Base-by-base conservation (phyloP, 2,888 invertebrate species). In the Troglohyphantes excavatus region DNA sequence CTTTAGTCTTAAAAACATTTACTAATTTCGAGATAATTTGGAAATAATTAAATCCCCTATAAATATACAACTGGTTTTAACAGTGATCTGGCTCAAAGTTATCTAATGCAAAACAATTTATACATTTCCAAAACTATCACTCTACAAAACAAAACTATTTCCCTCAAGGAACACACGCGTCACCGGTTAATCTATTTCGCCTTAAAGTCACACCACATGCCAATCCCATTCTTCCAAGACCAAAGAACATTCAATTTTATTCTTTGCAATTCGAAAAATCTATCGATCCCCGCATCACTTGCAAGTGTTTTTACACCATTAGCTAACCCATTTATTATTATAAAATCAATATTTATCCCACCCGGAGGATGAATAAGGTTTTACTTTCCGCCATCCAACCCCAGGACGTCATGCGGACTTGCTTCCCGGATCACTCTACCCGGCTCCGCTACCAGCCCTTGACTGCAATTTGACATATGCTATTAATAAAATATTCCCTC, bases 401-500 rank as follows among this genome's bases (percentile, higher is more conserved):
- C n/a, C 39, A 33, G n/a, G 63, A 72, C 46, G 72, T 83, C 83
- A 65, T 72, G 83, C 65, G 43, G 63, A 43, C 27, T 61, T 76
- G 33, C 46, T 75, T 84, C 75, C 33, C 19, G 72, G 86, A 78
- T 86, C 86, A 78, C 70, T 43, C 33, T 33, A 26, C 78, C 29
- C 78, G n/a, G 68, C 29, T 79, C 67, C 59, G 87, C 87, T 87
- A 87, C 87, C 86, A 72, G 67, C 73, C 73, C 88, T 88, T 88
- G 81, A 88, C 88, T 88, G 81, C 73, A 81, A 82, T 88, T 88
- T 88, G 88, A 88, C 88, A 88, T 88, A 70, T 81, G 81, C 88
- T 88, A 88, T 88, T 88, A 88, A 88, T 88, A 88, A 88, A 88
- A 88, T 82, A 81, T 81, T 81, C 81, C 65, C 81, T 82, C 88